Conservation (phyloP, 2,797 vertebrate species). For the Numenius phaeopus region DNA sequence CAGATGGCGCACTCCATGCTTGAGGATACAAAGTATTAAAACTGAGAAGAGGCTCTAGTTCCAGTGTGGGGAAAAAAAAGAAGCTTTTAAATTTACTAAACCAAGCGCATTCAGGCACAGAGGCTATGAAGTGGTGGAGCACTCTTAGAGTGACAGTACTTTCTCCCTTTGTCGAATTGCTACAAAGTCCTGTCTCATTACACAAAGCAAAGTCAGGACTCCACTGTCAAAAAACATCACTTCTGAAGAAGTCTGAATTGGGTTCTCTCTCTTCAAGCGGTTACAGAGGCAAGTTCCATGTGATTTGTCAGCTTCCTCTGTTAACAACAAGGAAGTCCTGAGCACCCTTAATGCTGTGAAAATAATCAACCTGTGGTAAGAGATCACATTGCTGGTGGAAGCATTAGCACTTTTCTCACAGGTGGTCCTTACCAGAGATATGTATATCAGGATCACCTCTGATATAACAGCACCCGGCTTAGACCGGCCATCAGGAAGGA, state of each 20-base stretch:
- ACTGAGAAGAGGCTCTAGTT: constrained; percentile 15
- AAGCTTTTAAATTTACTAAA: constrained; percentile 26
- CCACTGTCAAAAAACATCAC: constrained; percentile 4
- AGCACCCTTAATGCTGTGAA: constrained; percentile 54
- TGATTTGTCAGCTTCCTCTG: constrained; percentile 55
- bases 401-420: constrained; percentile 48
- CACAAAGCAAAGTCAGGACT: background rate
- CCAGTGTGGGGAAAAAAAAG: background rate
- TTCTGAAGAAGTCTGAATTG: constrained; percentile 17
- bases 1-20: constrained; percentile 18
- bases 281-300: constrained; percentile 28
- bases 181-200: background rate
- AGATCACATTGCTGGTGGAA: constrained; percentile 59
- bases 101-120: constrained; percentile 51
- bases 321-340: constrained; percentile 58
- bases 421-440: constrained; percentile 50
- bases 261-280: constrained; percentile 25
- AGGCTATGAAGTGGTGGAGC: constrained; percentile 50
- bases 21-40: constrained; percentile 32
- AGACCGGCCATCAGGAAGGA: constrained; percentile 39
- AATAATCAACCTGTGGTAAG: constrained; percentile 47
- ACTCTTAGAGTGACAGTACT: constrained; percentile 39
- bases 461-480: constrained; percentile 11
- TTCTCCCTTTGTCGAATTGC: constrained; percentile 5
- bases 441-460: constrained; percentile 20